These are phyloP conservation scores for Sebastes schlegelii DNA, from an alignment of 2,113 vertebrate species.

Conservation along the genomic window DNA sequence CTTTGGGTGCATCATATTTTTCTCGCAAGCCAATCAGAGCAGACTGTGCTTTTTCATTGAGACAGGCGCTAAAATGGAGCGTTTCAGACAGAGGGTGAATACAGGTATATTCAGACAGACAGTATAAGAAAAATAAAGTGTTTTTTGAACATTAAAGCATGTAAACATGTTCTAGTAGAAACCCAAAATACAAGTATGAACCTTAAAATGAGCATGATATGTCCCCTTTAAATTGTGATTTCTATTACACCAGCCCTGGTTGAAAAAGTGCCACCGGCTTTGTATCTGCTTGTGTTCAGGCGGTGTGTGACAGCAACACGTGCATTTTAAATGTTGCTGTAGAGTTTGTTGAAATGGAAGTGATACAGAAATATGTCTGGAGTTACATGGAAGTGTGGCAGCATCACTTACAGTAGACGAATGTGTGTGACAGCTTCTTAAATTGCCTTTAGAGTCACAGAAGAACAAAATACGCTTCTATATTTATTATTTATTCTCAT, in stretches of 20 bases:
- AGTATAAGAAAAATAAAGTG: too few species aligned
- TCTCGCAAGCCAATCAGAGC: too few species aligned
- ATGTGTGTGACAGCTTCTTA: background rate
- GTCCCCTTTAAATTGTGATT: background rate
- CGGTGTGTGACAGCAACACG: background rate
- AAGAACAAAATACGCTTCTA: background rate
- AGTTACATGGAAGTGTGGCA: background rate
- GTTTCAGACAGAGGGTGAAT: too few species aligned
- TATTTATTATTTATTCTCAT: slow-evolving; percentile 11
- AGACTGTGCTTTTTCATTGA: too few species aligned
- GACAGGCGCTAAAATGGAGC: too few species aligned
- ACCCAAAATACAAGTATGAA: too few species aligned
- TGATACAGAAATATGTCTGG: background rate
- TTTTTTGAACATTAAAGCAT: too few species aligned
- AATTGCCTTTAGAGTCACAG: too few species aligned
- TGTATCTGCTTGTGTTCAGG: background rate
- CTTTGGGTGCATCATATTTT: too few species aligned
- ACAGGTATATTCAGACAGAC: too few species aligned
- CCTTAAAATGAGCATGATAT: too few species aligned
- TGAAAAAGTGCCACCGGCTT: slow-evolving; percentile 5
- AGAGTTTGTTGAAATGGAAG: background rate
- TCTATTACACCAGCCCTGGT: slow-evolving; percentile 5
- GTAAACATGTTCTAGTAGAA: too few species aligned
- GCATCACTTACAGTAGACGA: background rate
- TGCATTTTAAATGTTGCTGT: background rate